Percentiles rank a stretch among this genome's conserved stretches.
Conservation (phyloP, 92 coral and sea anemone genomes). For the Parazoanthus darwini region DNA sequence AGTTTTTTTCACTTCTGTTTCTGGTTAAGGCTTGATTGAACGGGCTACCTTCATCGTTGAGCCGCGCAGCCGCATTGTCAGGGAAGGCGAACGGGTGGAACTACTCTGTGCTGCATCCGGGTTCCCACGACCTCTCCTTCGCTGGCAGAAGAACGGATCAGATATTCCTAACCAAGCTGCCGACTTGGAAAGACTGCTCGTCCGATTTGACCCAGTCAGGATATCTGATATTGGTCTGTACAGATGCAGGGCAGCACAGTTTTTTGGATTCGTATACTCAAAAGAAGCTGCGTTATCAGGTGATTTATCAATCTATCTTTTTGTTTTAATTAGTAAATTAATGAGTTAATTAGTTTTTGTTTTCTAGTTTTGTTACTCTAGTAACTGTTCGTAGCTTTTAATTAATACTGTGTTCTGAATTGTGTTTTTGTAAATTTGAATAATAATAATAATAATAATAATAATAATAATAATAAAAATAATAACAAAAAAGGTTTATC, state of each 20-base stretch:
- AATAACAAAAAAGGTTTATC: too few relatives aligned
- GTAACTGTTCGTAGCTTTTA: too few relatives aligned
- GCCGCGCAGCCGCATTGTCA: neutral
- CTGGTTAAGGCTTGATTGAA: neutral
- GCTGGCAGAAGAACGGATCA: conserved; percentile 31
- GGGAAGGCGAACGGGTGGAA: neutral
- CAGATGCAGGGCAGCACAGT: conserved; percentile 27
- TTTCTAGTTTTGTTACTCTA: too few relatives aligned
- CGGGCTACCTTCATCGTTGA: conserved; percentile 4
- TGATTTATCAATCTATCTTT: neutral
- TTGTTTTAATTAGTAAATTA: too few relatives aligned
- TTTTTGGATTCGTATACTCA: conserved; percentile 6
- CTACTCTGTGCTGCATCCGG: conserved; percentile 23
- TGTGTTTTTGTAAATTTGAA: too few relatives aligned
- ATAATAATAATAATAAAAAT: too few relatives aligned
- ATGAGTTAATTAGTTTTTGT: too few relatives aligned
- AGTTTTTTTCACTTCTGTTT: neutral
- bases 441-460: too few relatives aligned
- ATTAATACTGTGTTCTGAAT: too few relatives aligned
- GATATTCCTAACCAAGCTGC: conserved; percentile 26
- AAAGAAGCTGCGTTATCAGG: conserved; percentile 3
- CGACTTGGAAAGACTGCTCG: conserved; percentile 13
- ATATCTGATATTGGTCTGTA: conserved; percentile 6
- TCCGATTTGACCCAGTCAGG: conserved; percentile 7
- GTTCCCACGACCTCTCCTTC: conserved; percentile 21